Evolutionary conservation across 2,113 vertebrate species (phyloP), one percentile per base, ranked within the genome.

Genomic region (Rhodinocichla rosea): DNA sequence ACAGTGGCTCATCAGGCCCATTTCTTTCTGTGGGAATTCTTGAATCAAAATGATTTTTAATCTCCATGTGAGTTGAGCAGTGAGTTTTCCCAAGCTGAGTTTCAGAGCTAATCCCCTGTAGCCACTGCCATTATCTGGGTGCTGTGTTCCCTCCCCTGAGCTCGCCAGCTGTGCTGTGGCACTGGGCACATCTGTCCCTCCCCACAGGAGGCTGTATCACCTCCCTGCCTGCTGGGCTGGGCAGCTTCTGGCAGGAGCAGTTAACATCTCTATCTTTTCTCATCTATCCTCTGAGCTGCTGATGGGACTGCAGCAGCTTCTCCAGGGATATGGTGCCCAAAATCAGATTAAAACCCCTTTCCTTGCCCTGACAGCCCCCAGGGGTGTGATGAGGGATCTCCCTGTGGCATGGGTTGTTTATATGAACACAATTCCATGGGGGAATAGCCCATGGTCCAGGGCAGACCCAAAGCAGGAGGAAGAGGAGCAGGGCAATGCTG

Each of bases 341-440:
- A 89, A 53, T 50, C 68, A 64, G 76, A 18, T 20, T 28, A 40
- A 49, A 74, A 24, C 2, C 42, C 44, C 15, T 67, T 33, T 77
- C 4, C 55, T 45, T 63, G 32, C 8, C 68, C 35, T 21, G 26
- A 5, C 24, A 63, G 22, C 60, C 35, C 24, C 21, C 63, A 21
- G 2, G 53, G 45, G 13, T 2, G 27, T 76, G 75, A 21, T 30
- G 15, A 9, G 56, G 44, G 74, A 14, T 15, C 62, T 19, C 0
- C 47, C 18, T 10, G 33, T 42, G 53, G 26, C 10, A 1, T 5
- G 7, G 32, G 37, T 64, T 39, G 8, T 57, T 67, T 8, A 0
- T 20, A 2, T 5, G 75, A 33, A 7, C 5, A 3, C 59, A 35
- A 0, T 33, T 57, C 1, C 3, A 3, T 23, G 71, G 35, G 49